These are phyloP conservation scores for Xenopus petersii DNA, from an alignment of 2,797 vertebrate genomes.

Conservation along the genomic window DNA sequence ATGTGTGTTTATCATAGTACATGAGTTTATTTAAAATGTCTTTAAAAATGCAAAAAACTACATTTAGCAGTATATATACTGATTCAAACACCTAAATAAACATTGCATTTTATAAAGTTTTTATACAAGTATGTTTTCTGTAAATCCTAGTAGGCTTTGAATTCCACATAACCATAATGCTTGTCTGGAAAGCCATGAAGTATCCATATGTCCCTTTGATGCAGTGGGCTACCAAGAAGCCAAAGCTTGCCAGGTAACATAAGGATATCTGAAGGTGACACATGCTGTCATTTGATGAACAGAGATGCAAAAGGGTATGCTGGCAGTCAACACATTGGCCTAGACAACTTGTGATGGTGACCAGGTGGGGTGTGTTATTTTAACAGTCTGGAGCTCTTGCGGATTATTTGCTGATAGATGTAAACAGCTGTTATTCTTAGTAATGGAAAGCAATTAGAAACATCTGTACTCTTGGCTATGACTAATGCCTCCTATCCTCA, in stretches of 20 bases:
- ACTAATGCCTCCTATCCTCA: constrained; percentile 83
- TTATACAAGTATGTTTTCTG: no score
- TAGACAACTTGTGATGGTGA: constrained; percentile 88
- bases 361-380: constrained; percentile 98
- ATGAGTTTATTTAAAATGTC: no score
- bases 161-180: constrained; percentile 63
- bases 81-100: no score
- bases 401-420: constrained; percentile 99
- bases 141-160: no score
- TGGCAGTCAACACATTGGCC: constrained; percentile 77
- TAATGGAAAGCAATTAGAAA: constrained; percentile 99
- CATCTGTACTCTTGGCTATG: constrained; percentile 98
- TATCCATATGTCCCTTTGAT: constrained; percentile 73
- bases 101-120: no score
- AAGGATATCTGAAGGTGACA: constrained; percentile 90
- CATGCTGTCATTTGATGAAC: constrained; percentile 71
- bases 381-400: constrained; percentile 96
- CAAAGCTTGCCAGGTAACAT: constrained; percentile 67
- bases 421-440: constrained; percentile 99
- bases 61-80: no score
- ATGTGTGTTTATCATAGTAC: no score
- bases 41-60: no score
- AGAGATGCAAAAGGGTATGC: constrained; percentile 75
- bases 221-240: constrained; percentile 69
- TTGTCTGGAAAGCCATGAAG: constrained; percentile 69